A percentile compares a stretch with the other conserved stretches of the same genome.
These are phyloP conservation scores for Lepus americanus DNA, from an alignment of 2,113 vertebrate genomes.

Conservation along the genomic window DNA sequence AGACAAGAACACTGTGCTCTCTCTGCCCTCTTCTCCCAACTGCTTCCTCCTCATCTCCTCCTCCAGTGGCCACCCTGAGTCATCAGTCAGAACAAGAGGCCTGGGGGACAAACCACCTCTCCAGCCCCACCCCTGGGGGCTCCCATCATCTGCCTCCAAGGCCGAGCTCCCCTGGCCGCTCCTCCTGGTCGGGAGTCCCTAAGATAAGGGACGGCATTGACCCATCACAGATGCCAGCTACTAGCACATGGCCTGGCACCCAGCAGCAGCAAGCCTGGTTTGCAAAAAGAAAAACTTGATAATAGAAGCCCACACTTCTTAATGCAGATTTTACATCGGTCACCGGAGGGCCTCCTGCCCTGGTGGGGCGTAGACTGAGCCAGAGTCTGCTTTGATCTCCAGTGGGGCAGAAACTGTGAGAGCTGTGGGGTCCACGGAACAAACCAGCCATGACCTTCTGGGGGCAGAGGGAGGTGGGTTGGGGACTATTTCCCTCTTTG, in stretches of 20 bases:
- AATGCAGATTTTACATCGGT: not conserved
- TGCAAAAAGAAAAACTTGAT: not conserved
- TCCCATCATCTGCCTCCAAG: not conserved
- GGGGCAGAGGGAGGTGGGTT: fast-evolving
- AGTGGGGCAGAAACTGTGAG: not conserved
- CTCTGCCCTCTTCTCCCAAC: not conserved
- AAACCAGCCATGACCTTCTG: not conserved
- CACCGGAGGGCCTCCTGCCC: not conserved
- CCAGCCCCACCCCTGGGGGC: not conserved
- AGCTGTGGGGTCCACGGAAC: not conserved
- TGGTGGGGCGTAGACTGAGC: not conserved
- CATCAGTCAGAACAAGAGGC: not conserved
- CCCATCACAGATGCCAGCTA: not conserved
- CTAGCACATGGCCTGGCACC: not conserved
- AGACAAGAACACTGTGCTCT: not conserved
- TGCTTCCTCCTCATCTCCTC: not conserved
- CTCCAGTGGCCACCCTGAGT: not conserved
- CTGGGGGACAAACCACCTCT: not conserved
- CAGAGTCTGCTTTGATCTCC: not conserved
- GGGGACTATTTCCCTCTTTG: too few species aligned
- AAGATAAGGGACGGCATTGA: not conserved
- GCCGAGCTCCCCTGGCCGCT: too few species aligned
- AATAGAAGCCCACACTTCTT: not conserved
- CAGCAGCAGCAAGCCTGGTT: not conserved
- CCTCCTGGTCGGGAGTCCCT: not conserved